Percentiles rank a stretch among this genome's conserved stretches.
Evolutionary conservation across 2,888 invertebrate species (phyloP).

Genomic region (Lymantria monacha): DNA sequence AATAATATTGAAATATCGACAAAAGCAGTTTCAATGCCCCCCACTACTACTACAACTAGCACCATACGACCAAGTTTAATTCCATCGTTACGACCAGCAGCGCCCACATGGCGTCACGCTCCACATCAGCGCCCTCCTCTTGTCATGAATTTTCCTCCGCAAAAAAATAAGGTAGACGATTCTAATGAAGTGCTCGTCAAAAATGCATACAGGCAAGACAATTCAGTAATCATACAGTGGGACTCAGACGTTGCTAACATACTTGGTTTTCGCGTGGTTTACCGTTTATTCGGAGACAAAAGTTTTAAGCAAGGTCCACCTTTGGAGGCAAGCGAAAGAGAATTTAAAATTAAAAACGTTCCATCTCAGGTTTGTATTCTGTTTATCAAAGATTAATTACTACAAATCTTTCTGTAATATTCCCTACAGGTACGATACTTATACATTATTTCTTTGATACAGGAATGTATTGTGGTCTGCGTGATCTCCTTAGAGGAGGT

Average conservation of each 20-base stretch:
- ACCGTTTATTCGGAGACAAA: constrained; percentile 93
- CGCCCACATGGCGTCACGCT: constrained; percentile 73
- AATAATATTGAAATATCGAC: constrained; percentile 45
- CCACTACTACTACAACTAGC: constrained; percentile 33
- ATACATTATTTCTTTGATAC: constrained; percentile 29
- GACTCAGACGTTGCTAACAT: constrained; percentile 93
- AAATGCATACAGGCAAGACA: constrained; percentile 92
- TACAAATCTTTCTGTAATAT: background rate
- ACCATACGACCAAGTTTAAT: constrained; percentile 56
- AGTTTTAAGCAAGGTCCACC: constrained; percentile 95
- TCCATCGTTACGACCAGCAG: constrained; percentile 63
- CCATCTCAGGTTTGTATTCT: constrained; percentile 86
- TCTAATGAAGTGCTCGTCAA: constrained; percentile 91
- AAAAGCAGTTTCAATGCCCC: constrained; percentile 29
- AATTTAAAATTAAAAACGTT: constrained; percentile 96
- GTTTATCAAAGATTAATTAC: background rate
- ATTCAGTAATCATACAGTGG: constrained; percentile 95
- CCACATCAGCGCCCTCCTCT: constrained; percentile 86
- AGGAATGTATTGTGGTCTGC: constrained; percentile 97
- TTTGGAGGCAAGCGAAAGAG: constrained; percentile 92
- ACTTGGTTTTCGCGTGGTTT: constrained; percentile 94
- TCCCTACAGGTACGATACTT: background rate
- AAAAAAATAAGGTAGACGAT: constrained; percentile 85
- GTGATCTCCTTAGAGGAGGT: constrained; percentile 95
- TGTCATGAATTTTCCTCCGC: constrained; percentile 86